A percentile compares a stretch with the other conserved stretches of the same genome.
phyloP scores from a whole-genome alignment of 2,113 vertebrate genomes.

The Microcebus griseorufus region DNA sequence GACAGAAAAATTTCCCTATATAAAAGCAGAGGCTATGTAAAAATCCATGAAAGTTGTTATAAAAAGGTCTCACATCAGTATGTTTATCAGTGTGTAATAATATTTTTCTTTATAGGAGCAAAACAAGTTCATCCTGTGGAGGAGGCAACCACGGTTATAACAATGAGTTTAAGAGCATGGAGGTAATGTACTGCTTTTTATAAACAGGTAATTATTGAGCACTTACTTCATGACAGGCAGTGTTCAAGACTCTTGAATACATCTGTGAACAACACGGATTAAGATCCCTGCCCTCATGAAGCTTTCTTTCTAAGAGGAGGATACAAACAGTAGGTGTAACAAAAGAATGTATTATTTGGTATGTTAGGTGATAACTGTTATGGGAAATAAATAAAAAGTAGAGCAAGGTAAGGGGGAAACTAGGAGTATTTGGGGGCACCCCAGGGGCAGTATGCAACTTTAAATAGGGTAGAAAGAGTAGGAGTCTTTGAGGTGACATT shows the following conservation, averaged over 20 bases:
- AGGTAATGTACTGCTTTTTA: constrained; percentile 84
- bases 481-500: not conserved
- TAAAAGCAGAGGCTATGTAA: not conserved
- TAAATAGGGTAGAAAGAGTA: not conserved
- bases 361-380: not conserved
- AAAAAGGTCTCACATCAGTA: not conserved
- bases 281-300: not conserved
- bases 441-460: not conserved
- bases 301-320: not conserved
- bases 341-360: not conserved
- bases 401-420: not conserved
- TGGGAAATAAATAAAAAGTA: not conserved
- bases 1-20: not conserved
- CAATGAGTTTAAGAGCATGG: constrained; percentile 95
- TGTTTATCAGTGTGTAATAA: not conserved
- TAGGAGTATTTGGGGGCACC: not conserved
- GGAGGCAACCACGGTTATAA: constrained; percentile 96
- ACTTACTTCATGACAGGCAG: not conserved
- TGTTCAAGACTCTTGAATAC: not conserved
- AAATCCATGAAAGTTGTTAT: not conserved
- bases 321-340: not conserved
- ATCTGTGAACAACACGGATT: not conserved
- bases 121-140: constrained; percentile 81
- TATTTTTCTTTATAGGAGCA: constrained; percentile 79
- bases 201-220: not conserved